Percentiles rank a stretch among this genome's conserved stretches.
These are phyloP conservation scores for Rhingia rostrata DNA, from an alignment of 2,888 invertebrate genomes.

Conservation along the genomic window DNA sequence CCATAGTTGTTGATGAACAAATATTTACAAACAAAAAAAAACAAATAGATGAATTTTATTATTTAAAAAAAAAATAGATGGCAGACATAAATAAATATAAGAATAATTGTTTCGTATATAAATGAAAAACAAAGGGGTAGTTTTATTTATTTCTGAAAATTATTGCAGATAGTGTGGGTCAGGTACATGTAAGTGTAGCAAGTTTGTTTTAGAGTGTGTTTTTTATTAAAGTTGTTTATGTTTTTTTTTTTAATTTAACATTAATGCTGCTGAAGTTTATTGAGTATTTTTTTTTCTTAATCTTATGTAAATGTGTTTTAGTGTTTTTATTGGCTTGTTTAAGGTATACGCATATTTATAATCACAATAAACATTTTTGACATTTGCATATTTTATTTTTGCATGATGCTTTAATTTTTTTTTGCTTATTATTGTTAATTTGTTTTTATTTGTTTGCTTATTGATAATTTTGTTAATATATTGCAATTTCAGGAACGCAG, in stretches of 20 bases:
- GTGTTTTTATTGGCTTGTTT: not conserved
- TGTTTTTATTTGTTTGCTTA: slow-evolving; percentile 16
- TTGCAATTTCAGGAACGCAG: slow-evolving; percentile 54
- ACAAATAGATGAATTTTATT: slow-evolving; percentile 44
- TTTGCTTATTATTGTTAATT: not conserved
- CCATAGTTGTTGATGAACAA: slow-evolving; percentile 50
- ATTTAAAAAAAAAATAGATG: slow-evolving; percentile 52
- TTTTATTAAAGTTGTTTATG: slow-evolving; percentile 1
- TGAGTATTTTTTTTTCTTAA: not conserved
- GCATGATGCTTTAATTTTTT: slow-evolving; percentile 47
- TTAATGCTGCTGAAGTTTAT: too few species aligned
- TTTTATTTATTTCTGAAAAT: slow-evolving; percentile 35
- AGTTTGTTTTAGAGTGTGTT: slow-evolving; percentile 26
- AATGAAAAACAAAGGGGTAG: slow-evolving; percentile 10
- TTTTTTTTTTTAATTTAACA: slow-evolving; percentile 11
- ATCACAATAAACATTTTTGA: not conserved
- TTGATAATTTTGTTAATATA: slow-evolving; percentile 14
- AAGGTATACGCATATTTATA: not conserved
- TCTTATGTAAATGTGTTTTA: not conserved
- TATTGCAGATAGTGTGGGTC: slow-evolving; percentile 14
- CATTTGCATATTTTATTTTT: slow-evolving; percentile 38
- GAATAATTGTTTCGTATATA: slow-evolving; percentile 46
- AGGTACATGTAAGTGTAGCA: slow-evolving; percentile 40
- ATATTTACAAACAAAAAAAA: slow-evolving; percentile 29
- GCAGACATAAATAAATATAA: slow-evolving; percentile 48